A percentile compares a stretch with the other conserved stretches of the same genome.
phyloP scores from a whole-genome alignment of 2,797 vertebrate genomes.

The Sciaenops ocellatus region DNA sequence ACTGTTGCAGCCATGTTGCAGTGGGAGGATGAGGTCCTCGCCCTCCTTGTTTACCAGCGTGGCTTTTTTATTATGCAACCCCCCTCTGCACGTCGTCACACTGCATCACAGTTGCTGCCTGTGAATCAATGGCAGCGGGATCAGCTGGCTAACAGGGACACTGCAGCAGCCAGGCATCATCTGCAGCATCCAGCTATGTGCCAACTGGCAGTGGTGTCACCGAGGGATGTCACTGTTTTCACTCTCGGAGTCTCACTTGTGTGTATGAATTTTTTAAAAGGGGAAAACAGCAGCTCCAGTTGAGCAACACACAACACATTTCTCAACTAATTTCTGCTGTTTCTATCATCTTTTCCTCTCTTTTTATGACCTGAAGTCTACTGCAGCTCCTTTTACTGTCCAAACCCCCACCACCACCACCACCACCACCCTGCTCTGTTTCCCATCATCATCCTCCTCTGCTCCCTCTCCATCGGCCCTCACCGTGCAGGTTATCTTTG shows the following conservation, averaged over 20 bases:
- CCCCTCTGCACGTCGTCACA: slow-evolving; percentile 32
- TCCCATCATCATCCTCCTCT: slow-evolving; percentile 7
- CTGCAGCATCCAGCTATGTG: slow-evolving; percentile 56
- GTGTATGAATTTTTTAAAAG: neutral
- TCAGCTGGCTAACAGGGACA: slow-evolving; percentile 37
- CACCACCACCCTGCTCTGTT: neutral
- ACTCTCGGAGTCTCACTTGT: neutral
- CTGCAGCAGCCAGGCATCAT: slow-evolving; percentile 66
- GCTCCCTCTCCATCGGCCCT: neutral
- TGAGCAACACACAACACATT: neutral
- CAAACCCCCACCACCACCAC: neutral
- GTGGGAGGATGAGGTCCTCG: slow-evolving; percentile 41
- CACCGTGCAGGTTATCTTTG: slow-evolving; percentile 36
- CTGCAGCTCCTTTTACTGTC: slow-evolving; percentile 12
- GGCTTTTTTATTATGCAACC: slow-evolving; percentile 47
- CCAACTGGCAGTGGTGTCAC: slow-evolving; percentile 36
- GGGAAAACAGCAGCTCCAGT: neutral
- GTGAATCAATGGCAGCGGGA: slow-evolving; percentile 39
- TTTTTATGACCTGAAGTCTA: neutral
- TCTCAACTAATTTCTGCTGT: neutral
- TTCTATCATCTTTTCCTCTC: neutral
- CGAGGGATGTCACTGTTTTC: slow-evolving; percentile 43
- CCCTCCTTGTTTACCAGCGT: slow-evolving; percentile 60
- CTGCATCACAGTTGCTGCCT: slow-evolving; percentile 41
- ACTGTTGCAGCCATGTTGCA: slow-evolving; percentile 21